Evolutionary conservation across 2,113 vertebrate genomes (phyloP), one percentile per base, ranked within the genome.

Genomic region (Sigmodon hispidus): DNA sequence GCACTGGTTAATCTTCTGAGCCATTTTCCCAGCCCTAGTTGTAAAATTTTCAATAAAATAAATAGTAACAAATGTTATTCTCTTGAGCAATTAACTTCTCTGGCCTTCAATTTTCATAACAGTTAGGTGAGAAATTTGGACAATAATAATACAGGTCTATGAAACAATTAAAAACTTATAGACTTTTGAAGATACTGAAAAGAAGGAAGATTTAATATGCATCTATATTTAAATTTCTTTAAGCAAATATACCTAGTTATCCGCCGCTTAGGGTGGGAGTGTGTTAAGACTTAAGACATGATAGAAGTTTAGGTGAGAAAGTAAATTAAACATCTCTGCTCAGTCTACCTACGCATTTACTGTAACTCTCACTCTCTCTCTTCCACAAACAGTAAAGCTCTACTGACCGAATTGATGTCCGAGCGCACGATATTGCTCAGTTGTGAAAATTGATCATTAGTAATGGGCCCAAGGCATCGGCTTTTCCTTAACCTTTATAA

Each of bases 21-120:
- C 55, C 24, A 61, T 43, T 55, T 61, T 43, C 13, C 55, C n/a
- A 43, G 57, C 13, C 24, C 13, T 45, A 70, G 45, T 50, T 76
- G 69, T 59, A 91, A 89, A 83, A 87, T 31, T 29, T 50, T 93
- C 85, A 76, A 10, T 76, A 57, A 76, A 93, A 11, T 63, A 5
- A 40, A 65, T 34, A 80, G 5, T 43, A 89, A 36, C 61, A 86
- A 86, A 86, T 86, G 81, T 91, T 90, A 21, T 34, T 36, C 89
- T 75, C 29, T 52, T 77, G 48, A n/a, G 50, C 43, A 45, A 89
- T 91, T 73, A 65, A 75, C 50, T 50, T 90, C 63, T 55, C 24
- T 36, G 48, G 72, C 77, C 9, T 67, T 96, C 73, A 73, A 26
- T 67, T 92, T 94, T 90, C 81, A 94, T 76, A 95, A 86, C 57